Conservation (phyloP, 2,113 vertebrate genomes). For the Bos indicus region DNA sequence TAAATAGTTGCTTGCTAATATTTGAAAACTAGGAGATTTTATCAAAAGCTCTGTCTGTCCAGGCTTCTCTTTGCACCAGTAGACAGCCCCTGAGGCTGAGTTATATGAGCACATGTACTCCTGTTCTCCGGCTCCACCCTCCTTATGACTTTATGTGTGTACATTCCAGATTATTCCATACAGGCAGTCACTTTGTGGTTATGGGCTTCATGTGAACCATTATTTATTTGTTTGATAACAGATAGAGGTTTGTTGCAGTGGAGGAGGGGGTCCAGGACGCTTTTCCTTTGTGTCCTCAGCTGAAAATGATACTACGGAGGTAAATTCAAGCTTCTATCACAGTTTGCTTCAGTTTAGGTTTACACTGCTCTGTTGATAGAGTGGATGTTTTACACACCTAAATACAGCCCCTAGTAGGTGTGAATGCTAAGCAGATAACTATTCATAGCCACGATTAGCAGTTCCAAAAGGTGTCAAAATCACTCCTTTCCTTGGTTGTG, state of each 20-base stretch:
- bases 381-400: conserved; percentile 45
- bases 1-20: background rate
- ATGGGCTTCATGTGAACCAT: background rate
- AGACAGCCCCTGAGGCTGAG: background rate
- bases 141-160: background rate
- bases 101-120: rapidly evolving
- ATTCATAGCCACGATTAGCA: conserved; percentile 20
- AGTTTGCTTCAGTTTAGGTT: conserved; percentile 61
- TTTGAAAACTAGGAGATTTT: background rate
- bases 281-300: background rate
- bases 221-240: background rate
- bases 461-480: conserved; percentile 39
- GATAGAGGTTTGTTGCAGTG: background rate
- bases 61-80: rapidly evolving
- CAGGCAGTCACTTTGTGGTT: background rate
- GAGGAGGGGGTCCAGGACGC: no score
- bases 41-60: background rate
- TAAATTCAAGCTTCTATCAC: conserved; percentile 36
- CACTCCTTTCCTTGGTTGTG: background rate
- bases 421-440: conserved; percentile 49
- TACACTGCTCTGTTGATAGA: conserved; percentile 52
- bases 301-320: background rate
- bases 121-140: background rate
- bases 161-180: background rate
- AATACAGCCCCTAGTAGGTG: conserved; percentile 7